phyloP scores from a whole-genome alignment of 2,113 vertebrate species.

The Chionis minor region DNA sequence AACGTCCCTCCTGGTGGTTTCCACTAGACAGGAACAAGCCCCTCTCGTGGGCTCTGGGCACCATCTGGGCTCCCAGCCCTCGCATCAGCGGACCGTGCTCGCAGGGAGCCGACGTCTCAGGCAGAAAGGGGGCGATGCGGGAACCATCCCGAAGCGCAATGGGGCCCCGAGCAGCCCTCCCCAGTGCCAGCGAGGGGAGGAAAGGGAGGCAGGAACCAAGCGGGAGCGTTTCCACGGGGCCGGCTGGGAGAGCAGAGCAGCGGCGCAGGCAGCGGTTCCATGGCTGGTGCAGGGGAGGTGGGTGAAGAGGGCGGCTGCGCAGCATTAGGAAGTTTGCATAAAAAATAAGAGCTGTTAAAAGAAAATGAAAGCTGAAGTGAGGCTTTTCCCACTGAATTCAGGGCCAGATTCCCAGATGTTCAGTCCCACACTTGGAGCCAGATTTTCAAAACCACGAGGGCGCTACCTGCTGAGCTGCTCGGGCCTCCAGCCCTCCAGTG shows the following conservation, averaged over 20 bases:
- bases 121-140: too few relatives aligned
- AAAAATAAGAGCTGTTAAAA: neutral
- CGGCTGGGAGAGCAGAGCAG: neutral
- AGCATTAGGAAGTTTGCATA: neutral
- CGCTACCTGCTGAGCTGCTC: neutral
- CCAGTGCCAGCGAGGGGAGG: neutral
- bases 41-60: fast-evolving
- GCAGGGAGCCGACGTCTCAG: neutral
- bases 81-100: fast-evolving
- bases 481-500: fast-evolving
- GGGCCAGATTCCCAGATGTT: neutral
- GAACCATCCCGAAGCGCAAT: fast-evolving
- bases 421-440: neutral
- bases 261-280: fast-evolving
- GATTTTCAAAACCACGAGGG: neutral
- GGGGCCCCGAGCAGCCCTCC: neutral
- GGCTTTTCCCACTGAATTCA: neutral
- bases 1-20: neutral
- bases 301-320: neutral
- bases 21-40: neutral
- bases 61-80: neutral
- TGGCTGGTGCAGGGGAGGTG: neutral
- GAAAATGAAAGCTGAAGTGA: neutral
- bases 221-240: neutral
- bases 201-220: neutral